Base-by-base conservation (phyloP, 2,113 vertebrate species). In the Psephotus haematonotus region DNA sequence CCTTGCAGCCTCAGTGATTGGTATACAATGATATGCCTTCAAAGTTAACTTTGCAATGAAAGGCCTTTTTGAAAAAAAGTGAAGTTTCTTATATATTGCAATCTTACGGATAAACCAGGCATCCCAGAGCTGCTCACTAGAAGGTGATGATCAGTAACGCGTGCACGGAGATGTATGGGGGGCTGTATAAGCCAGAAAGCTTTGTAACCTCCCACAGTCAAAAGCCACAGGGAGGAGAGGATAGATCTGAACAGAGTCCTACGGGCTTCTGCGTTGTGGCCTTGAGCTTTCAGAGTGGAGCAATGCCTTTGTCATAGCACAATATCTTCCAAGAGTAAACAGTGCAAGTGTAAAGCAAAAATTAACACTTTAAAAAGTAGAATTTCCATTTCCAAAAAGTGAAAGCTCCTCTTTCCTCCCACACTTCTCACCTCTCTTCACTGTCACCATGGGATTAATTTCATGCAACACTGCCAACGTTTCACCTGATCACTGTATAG, bases 371-470 rank as follows among this genome's bases (percentile, higher is more conserved):
- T 13, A 65, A 84, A 57, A 92, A 95, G 43, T 15, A 14, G n/a
- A 55, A 77, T 89, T 95, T 90, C 68, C 64, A 89, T 90, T 97
- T 95, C 80, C 31, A 83, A 95, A n/a, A 82, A 3, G 31, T 86
- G 31, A 65, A 86, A 93, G 80, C 41, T 83, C 59, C 63, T 81
- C 33, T 31, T 57, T 90, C 85, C 62, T 93, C 47, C 70, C 77
- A 53, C 8, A 70, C 74, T 91, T 78, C 69, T 90, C 83, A 76
- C 86, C 52, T 86, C 43, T 57, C 59, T 24, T 83, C 76, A 31
- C 33, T 82, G 82, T 85, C 82, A 82, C 55, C 24, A 0, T 11
- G 71, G 78, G 86, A 88, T 63, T 90, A 59, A 78, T 97, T 88
- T 89, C 81, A 60, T 35, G 78, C 47, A 87, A 37, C 67, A 71